Evolutionary conservation across 1,140 invertebrate species (phyloP), one percentile per base, ranked within the genome.

Genomic region (Fopius arisanus): DNA sequence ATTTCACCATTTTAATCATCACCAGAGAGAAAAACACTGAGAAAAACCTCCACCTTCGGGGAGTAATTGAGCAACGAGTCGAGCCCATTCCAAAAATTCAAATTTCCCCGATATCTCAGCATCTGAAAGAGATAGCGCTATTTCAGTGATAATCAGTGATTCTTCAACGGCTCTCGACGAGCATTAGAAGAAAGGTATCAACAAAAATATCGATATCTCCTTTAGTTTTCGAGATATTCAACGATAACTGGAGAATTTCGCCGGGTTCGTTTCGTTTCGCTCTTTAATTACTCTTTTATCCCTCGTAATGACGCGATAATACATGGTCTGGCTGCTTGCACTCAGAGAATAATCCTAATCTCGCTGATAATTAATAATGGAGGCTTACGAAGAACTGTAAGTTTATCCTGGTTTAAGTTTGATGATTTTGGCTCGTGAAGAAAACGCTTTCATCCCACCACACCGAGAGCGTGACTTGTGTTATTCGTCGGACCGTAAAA

Each of bases 401-500:
- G 43, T 48, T 48, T 48, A 48, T 19, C n/a, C 43, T 48, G 16
- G 43, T 48, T 48, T 48, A 14, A 48, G 43, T 48, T 48, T 48
- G 43, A 48, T 48, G 43, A 7, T 48, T 48, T 48, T 48, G 43
- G 43, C 43, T 48, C 43, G 43, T 48, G 14, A 59, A 54, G 68
- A 28, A 40, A 65, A 23, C 31, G 68, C 68, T 70, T n/a, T 70
- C 12, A 65, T 71, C 37, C 62, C 70, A 72, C 40, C 43, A 66
- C 62, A 59, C 16, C 72, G 65, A 67, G 65, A 48, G 67, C 72
- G 66, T 59, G 54, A 59, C 54, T 59, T 59, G 41, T 72, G 29
- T 51, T 73, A 31, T 73, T 73, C 65, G 65, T 40, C 72, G 72
- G 43, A 63, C 75, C 75, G 72, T 77, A 77, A 77, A 77, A 77